Evolutionary conservation across 2,113 vertebrate genomes (phyloP), one percentile per base, ranked within the genome.

Genomic region (Chloebia gouldiae): DNA sequence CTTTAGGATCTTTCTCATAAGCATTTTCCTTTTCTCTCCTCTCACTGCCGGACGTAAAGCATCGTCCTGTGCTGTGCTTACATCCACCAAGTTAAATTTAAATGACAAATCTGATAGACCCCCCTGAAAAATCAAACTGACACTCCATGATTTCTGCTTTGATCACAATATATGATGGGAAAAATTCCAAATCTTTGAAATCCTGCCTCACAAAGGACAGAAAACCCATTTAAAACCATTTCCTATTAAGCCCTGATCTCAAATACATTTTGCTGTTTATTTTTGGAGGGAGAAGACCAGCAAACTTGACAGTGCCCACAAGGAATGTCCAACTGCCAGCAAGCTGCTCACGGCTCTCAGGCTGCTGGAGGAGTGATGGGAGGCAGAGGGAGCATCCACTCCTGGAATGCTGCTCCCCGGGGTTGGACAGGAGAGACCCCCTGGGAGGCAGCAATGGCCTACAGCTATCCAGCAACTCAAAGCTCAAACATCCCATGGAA

Each of bases 231-330:
- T 11, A 31, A 69, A 90, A 51, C 47, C n/a, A 22, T 69, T 90
- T 93, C 68, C 80, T 77, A 2, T 47, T 50, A 70, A 92, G 68
- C 93, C 57, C 88, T 61, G 24, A n/a, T 88, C 93, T 85, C 85
- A 47, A 45, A 86, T 40, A 39, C 14, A 1, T 92, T 91, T 86
- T 61, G 68, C 86, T 83, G 79, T 75, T 93, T 95, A 19, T 86
- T 84, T 93, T 51, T 14, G 23, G 72, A 71, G 31, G 17, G 64
- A 95, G 92, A 96, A 86, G 94, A 88, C 59, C 86, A 94, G 95
- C 91, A 94, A 95, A 96, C 86, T 91, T 97, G 96, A 95, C 96
- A 94, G 95, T 95, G 95, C 92, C 86, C 91, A 94, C 78, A 44
- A 97, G 92, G 95, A 96, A 97, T 94, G 92, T 92, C 95, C 92